phyloP scores from a whole-genome alignment of 1,140 invertebrate genomes.

The Campoletis sonorensis region DNA sequence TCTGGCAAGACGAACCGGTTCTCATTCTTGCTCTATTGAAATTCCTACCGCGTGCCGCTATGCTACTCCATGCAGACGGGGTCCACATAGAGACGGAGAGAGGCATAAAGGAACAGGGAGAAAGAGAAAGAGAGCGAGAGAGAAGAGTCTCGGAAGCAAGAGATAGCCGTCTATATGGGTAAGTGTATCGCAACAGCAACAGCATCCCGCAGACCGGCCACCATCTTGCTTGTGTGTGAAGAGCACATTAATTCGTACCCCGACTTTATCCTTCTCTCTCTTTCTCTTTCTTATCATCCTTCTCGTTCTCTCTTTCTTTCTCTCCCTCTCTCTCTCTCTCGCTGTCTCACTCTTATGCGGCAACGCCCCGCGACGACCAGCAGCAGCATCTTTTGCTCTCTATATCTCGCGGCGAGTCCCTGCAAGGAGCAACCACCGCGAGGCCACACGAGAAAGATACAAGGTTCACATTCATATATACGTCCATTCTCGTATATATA shows the following conservation, averaged over 20 bases:
- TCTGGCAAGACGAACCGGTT: constrained; percentile 57
- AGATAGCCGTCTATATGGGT: constrained; percentile 51
- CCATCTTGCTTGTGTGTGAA: constrained; percentile 36
- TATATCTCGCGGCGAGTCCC: constrained; percentile 18
- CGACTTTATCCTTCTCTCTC: background rate
- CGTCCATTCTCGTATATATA: too few relatives aligned
- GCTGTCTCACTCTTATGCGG: constrained; percentile 8
- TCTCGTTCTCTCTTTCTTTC: background rate
- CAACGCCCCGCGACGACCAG: constrained; percentile 38
- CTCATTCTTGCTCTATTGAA: constrained; percentile 63
- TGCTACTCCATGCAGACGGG: constrained; percentile 52
- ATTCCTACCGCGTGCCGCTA: constrained; percentile 60
- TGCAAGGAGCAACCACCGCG: constrained; percentile 31
- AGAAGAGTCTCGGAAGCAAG: constrained; percentile 25
- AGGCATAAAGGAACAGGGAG: background rate
- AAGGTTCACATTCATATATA: background rate
- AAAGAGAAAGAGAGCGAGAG: constrained; percentile 31
- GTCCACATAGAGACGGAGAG: constrained; percentile 38
- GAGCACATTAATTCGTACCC: constrained; percentile 44
- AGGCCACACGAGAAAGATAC: constrained; percentile 21
- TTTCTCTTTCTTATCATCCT: background rate
- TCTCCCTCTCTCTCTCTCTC: too few relatives aligned
- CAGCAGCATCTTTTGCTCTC: constrained; percentile 32
- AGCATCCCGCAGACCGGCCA: constrained; percentile 33
- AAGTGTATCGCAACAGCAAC: constrained; percentile 50